Evolutionary conservation across 2,113 vertebrate genomes (phyloP), one percentile per base, ranked within the genome.

Genomic region (Gobius niger): DNA sequence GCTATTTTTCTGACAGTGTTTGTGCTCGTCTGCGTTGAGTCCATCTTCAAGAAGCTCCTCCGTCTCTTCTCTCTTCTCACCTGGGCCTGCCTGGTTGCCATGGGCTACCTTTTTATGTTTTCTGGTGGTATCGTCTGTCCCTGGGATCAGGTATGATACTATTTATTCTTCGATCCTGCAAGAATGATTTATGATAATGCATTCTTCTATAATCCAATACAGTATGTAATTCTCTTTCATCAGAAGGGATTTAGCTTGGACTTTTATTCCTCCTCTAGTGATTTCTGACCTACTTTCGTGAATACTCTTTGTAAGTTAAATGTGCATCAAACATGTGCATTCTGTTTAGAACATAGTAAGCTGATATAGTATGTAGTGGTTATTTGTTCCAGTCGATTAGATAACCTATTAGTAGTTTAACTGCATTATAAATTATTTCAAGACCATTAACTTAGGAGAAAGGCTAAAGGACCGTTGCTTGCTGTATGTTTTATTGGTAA

Each of bases 21-120:
- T 90, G 93, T 98, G 69, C 96, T 99, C 5, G 97, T 96, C 82
- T 99, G 97, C 90, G 88, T 99, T 9, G 97, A 99, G 88, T 94
- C 97, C 2, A 88, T 99, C 70, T 99, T 99, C 85, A 97, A 96
- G 93, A 98, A 96, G 91, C 94, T 99, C 56, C 95, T 99, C 1
- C 94, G 93, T 4, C 44, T 98, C 74, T 98, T 99, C 90, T 98
- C 97, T 1, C 75, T 98, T 85, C 93, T 98, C 82, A 95, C 99
- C 84, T 99, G 97, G 96, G 93, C 93, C 15, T 97, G 96, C 63
- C 93, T 99, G 67, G 95, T 98, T 84, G 89, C 95, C 87, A 98
- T 98, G 97, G 97, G 95, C 77, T 99, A 98, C 91, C 91, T 99
- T 82, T 99, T 99, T 82, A 98, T 98, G 96, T 98, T 97, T 89